Evolutionary conservation across 2,113 vertebrate genomes (phyloP).

Genomic region (Solea senegalensis): DNA sequence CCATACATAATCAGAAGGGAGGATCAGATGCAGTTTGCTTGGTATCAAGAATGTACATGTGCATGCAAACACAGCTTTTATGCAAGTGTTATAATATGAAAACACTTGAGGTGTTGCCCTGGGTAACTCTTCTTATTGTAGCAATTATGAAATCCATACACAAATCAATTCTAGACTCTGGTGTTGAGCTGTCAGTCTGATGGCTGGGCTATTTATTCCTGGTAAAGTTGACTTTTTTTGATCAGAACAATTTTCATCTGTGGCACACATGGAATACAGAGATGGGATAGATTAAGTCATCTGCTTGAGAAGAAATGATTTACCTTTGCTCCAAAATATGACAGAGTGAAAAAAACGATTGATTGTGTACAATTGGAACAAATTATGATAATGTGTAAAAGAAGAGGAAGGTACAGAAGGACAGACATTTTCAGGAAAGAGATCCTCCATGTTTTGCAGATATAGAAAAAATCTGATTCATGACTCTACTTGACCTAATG

Average conservation of each 20-base stretch:
- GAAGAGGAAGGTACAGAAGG: background rate
- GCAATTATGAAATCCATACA: constrained; percentile 33
- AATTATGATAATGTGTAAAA: constrained; percentile 16
- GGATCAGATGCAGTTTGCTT: constrained; percentile 56
- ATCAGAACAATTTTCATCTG: constrained; percentile 51
- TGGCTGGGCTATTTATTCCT: constrained; percentile 42
- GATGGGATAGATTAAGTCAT: constrained; percentile 46
- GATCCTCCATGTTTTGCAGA: no score
- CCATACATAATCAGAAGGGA: constrained; percentile 60
- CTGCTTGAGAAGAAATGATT: constrained; percentile 51
- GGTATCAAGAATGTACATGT: constrained; percentile 35
- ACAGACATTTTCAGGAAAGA: no score
- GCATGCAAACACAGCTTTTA: constrained; percentile 2
- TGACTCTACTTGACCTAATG: no score
- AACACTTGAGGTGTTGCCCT: constrained; percentile 28
- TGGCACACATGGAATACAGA: constrained; percentile 42
- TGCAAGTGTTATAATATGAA: constrained; percentile 15
- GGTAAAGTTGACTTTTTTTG: constrained; percentile 50
- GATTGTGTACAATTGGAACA: constrained; percentile 20
- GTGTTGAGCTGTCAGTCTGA: constrained; percentile 33
- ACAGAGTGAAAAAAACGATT: constrained; percentile 2
- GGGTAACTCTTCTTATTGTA: constrained; percentile 25
- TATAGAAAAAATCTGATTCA: no score
- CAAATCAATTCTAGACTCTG: constrained; percentile 30
- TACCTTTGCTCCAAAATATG: constrained; percentile 32